phyloP scores from a whole-genome alignment of 2,888 invertebrate species.

The Tiphia femorata region DNA sequence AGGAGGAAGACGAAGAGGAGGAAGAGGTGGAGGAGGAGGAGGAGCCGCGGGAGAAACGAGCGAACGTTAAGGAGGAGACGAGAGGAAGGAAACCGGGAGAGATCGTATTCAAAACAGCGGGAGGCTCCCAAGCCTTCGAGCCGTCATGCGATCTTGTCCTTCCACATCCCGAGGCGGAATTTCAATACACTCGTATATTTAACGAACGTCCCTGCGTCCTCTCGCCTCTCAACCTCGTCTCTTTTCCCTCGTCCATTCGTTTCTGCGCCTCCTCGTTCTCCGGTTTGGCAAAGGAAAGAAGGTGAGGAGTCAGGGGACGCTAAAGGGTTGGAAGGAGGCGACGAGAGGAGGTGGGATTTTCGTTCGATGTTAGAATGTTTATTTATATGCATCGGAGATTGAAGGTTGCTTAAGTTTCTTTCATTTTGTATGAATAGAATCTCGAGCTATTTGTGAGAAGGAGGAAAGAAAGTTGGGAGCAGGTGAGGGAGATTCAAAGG shows the following conservation, averaged over 20 bases:
- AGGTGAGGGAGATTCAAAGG: too few species aligned
- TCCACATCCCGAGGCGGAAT: conserved; percentile 61
- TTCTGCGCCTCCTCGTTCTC: conserved; percentile 8
- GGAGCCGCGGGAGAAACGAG: conserved; percentile 44
- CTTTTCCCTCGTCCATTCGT: conserved; percentile 27
- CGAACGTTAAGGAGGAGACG: not conserved
- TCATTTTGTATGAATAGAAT: too few species aligned
- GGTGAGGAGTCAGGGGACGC: too few species aligned
- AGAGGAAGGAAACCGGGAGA: conserved; percentile 38
- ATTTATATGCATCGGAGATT: too few species aligned
- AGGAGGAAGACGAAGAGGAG: conserved; percentile 32
- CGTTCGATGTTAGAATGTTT: too few species aligned
- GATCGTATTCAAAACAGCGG: conserved; percentile 66
- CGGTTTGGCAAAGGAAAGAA: too few species aligned
- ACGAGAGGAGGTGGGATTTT: too few species aligned
- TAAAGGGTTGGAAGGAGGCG: too few species aligned
- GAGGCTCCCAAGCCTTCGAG: conserved; percentile 57
- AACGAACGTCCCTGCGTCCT: conserved; percentile 54
- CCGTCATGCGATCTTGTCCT: conserved; percentile 63
- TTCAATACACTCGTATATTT: conserved; percentile 66
- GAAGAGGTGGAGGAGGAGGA: conserved; percentile 34
- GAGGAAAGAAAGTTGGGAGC: too few species aligned
- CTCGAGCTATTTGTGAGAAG: too few species aligned
- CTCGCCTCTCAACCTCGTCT: not conserved
- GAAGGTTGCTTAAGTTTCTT: too few species aligned